Evolutionary conservation across 2,113 vertebrate species (phyloP), one percentile per base, ranked within the genome.

Genomic region (Corythornis cristatus): DNA sequence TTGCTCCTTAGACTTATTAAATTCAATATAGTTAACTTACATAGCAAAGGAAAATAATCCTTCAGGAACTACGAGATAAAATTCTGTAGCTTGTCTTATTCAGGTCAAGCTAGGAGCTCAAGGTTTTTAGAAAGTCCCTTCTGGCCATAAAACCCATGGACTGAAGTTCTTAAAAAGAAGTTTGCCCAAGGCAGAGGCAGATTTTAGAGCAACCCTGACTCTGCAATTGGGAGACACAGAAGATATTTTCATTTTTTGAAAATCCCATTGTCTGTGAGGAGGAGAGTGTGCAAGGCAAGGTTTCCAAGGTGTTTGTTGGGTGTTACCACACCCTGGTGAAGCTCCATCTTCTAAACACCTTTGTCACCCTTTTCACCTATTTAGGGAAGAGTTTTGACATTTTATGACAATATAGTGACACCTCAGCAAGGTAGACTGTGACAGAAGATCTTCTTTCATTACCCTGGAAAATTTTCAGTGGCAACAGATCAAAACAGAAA

Each of bases 401-500:
- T 35, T 66, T 70, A 33, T 11, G 31, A 67, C 12, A 67, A 12
- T 84, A 64, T 46, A 43, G 11, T 46, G 61, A 67, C 43, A 37
- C 31, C 15, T n/a, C n/a, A 70, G 6, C 23, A 35, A 70, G 7
- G n/a, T 21, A 48, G 35, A 51, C 45, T 37, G 18, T 37, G 23
- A 51, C 9, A 33, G 8, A 5, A 65, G 73, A 48, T n/a, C 26
- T 91, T n/a, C 26, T 91, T 83, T 12, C n/a, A 20, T 46, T 53
- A 21, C 33, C 58, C 13, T 71, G 37, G 19, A 60, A 80, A 79
- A 61, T 4, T 58, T 15, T 0, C 73, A 90, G 35, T 81, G 92
- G 51, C 76, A 83, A 81, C 70, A 19, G 62, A 93, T 86, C 88
- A 88, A 96, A 95, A 35, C 68, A 93, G 65, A 86, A 80, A 92